phyloP scores from a whole-genome alignment of 2,113 vertebrate species.

The Carlito syrichta region DNA sequence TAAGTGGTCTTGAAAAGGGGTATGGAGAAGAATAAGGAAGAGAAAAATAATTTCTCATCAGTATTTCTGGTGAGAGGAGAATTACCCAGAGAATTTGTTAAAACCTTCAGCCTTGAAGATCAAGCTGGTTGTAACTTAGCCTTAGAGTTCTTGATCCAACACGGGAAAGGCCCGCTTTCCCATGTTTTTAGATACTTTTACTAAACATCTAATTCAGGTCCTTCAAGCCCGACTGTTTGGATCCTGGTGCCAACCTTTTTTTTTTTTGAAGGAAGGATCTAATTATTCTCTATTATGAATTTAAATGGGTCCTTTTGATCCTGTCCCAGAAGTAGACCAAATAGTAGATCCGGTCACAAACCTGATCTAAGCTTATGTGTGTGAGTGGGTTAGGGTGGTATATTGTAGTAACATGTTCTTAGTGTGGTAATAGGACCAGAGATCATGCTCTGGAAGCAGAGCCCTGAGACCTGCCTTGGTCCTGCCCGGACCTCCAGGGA shows the following conservation, averaged over 20 bases:
- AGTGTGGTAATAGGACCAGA: not conserved
- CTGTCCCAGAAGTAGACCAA: not conserved
- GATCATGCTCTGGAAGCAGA: not conserved
- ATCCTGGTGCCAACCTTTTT: not conserved
- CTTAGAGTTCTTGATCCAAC: not conserved
- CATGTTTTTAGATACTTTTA: no score
- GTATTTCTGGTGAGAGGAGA: not conserved
- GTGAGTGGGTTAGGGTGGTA: not conserved
- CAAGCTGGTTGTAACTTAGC: not conserved
- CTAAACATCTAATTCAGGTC: not conserved
- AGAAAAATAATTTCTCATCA: not conserved
- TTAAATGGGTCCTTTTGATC: not conserved
- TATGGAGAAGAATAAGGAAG: not conserved
- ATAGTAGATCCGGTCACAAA: not conserved
- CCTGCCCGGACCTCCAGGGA: slow-evolving; percentile 43
- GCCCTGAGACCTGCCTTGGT: not conserved
- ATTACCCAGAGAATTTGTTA: not conserved
- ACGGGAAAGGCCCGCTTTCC: not conserved
- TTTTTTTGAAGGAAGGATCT: not conserved
- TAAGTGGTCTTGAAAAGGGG: not conserved
- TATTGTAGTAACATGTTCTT: not conserved
- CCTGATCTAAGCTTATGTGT: not conserved
- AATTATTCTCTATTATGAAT: not conserved
- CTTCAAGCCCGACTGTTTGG: not conserved
- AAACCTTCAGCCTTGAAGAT: not conserved